These are phyloP conservation scores for Drosophila pachea DNA, from an alignment of 1,140 invertebrate species.

Conservation along the genomic window DNA sequence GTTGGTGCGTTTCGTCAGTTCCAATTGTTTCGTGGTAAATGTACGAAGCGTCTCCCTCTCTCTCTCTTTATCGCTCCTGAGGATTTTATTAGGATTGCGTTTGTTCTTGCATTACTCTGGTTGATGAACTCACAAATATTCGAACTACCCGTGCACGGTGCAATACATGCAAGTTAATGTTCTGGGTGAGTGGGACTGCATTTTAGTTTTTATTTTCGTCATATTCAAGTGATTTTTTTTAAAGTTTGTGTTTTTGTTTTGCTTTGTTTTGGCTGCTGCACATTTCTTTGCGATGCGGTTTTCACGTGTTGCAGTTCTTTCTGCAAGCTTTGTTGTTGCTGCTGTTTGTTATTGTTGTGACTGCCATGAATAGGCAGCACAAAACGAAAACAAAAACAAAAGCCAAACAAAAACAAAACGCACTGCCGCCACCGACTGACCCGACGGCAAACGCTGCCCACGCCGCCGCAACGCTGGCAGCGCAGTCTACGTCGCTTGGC, in stretches of 20 bases:
- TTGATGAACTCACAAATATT: constrained; percentile 12
- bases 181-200: constrained; percentile 48
- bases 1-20: too few relatives aligned
- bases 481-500: constrained; percentile 45
- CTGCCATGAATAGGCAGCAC: constrained; percentile 58
- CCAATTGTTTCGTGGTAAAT: too few relatives aligned
- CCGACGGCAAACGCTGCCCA: constrained; percentile 27
- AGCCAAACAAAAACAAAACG: constrained; percentile 23
- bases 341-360: constrained; percentile 51
- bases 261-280: constrained; percentile 19
- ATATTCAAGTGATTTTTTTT: constrained; percentile 57
- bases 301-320: constrained; percentile 73
- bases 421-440: constrained; percentile 14
- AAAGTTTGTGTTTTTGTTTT: not conserved
- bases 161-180: constrained; percentile 42
- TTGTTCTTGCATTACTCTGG: too few relatives aligned
- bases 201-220: constrained; percentile 69
- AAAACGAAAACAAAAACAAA: constrained; percentile 47
- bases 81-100: too few relatives aligned
- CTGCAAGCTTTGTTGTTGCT: constrained; percentile 48
- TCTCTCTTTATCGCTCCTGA: too few relatives aligned
- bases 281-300: constrained; percentile 44
- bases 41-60: too few relatives aligned
- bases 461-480: constrained; percentile 14
- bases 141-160: constrained; percentile 20